Base-by-base conservation (phyloP, 2,888 invertebrate genomes). In the Hanleya hanleyi region DNA sequence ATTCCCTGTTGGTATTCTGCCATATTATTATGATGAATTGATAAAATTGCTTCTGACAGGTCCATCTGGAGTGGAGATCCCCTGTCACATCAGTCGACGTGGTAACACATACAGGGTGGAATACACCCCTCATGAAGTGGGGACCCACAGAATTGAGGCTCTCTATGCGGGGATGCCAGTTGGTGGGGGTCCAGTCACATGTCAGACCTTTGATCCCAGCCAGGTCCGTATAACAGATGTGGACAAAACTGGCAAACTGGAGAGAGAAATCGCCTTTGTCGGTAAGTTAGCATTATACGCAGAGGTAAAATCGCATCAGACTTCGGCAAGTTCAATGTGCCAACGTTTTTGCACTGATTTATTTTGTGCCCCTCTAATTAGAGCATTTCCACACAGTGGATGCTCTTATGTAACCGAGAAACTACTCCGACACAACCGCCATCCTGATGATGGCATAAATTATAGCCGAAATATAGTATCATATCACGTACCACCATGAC, bases 131-230 rank as follows among this genome's bases (percentile, higher is more conserved):
- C 94, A 94, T 77, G 95, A 95, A 81, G 97, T 97, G 18, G 98
- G 98, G 84, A 82, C 84, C 78, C 97, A 99, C 91, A 93, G 96
- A 76, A 95, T 99, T 84, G 97, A 98, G 91, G 97, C 97, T 29
- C 95, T 96, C 89, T 97, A 97, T 90, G 97, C 97, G 89, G 96
- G 95, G 64, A 71, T 96, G 77, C 95, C 95, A 68, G 95, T 97
- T 2, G 95, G 94, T 74, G 97, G 97, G 0, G 97, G 97, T 29
- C 98, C 98, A 0, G 97, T 97, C 90, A 95, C 95, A 29, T 97
- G 97, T 90, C 97, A 97, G 89, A 96, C 97, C 47, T 98, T 97
- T 83, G 97, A 98, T 88, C 97, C 97, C 0, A 94, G 94, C 85
- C 94, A 94, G 91, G 95, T 97, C 0, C 93, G 94, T 72, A 92